Conservation (phyloP, 2,113 vertebrate genomes). For the Centropus bengalensis region DNA sequence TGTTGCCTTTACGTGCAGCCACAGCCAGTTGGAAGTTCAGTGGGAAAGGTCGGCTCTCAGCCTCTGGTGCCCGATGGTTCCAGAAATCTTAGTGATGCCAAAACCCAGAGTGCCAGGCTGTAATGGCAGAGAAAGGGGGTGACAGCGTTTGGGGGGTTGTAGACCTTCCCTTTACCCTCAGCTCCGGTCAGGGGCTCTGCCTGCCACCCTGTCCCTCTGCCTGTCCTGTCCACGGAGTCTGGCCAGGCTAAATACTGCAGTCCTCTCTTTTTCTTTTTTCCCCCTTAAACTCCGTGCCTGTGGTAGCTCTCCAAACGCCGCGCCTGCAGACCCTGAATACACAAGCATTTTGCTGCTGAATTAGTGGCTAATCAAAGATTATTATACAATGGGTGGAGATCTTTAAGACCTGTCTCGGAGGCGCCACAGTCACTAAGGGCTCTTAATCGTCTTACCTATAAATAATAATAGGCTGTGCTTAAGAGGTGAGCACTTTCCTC, state of each 20-base stretch:
- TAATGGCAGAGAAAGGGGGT: not conserved
- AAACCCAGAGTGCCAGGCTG: fast-evolving
- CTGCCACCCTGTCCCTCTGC: not conserved
- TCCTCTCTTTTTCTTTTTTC: not conserved
- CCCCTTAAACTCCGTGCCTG: not conserved
- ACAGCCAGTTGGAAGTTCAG: not conserved
- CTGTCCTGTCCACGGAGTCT: not conserved
- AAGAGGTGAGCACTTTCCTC: conserved; percentile 34
- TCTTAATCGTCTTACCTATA: conserved; percentile 62
- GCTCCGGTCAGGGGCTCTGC: not conserved
- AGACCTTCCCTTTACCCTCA: not conserved
- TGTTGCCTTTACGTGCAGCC: not conserved
- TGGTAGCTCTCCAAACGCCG: not conserved
- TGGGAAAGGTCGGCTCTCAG: not conserved
- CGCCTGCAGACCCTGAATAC: not conserved
- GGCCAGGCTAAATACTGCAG: not conserved
- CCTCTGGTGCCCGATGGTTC: not conserved
- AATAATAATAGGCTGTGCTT: conserved; percentile 57
- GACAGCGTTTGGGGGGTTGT: fast-evolving
- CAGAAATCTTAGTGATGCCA: not conserved
- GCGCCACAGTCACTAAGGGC: conserved; percentile 48
- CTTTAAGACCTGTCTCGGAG: conserved; percentile 51
- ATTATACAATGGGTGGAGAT: not conserved
- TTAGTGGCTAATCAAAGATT: conserved; percentile 64
- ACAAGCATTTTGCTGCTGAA: conserved; percentile 22